phyloP scores from a whole-genome alignment of 1,140 invertebrate genomes.

The Thaumetopoea pityocampa region DNA sequence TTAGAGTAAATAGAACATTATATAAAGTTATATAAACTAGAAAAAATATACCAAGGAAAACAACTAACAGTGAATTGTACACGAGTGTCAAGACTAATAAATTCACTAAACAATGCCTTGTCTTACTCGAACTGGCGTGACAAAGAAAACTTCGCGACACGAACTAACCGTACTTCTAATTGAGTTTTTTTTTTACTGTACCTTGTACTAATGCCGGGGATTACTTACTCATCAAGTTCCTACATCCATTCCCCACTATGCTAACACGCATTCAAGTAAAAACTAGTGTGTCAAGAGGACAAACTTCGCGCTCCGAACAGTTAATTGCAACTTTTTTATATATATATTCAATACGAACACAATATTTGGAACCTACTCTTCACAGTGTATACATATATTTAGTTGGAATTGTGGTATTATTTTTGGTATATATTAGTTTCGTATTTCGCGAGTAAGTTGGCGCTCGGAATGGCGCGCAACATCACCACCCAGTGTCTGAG shows the following conservation, averaged over 20 bases:
- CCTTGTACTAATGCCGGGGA: constrained; percentile 62
- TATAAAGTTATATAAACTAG: no score
- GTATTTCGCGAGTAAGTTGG: constrained; percentile 60
- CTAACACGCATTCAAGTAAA: constrained; percentile 50
- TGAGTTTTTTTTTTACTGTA: constrained; percentile 66
- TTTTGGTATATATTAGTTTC: constrained; percentile 35
- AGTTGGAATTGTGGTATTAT: constrained; percentile 32
- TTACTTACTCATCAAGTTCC: constrained; percentile 67
- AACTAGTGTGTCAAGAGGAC: constrained; percentile 50
- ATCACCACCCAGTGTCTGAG: constrained; percentile 30
- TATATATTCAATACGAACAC: constrained; percentile 18
- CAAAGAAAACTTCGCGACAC: constrained; percentile 63
- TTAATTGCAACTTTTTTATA: constrained; percentile 38
- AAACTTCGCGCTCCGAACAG: constrained; percentile 31
- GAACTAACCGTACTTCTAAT: constrained; percentile 57
- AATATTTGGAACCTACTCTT: constrained; percentile 49
- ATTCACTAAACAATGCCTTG: constrained; percentile 62
- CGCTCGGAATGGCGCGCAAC: constrained; percentile 39
- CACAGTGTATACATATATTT: constrained; percentile 23
- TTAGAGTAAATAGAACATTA: no score
- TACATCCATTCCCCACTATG: constrained; percentile 62
- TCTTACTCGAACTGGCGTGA: constrained; percentile 48
- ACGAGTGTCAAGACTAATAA: constrained; percentile 37
- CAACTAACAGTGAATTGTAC: constrained; percentile 29
- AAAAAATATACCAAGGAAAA: constrained; percentile 37